A percentile compares a stretch with the other conserved stretches of the same genome.
These are phyloP conservation scores for Chorisops tibialis DNA, from an alignment of 2,888 invertebrate genomes.

Conservation along the genomic window DNA sequence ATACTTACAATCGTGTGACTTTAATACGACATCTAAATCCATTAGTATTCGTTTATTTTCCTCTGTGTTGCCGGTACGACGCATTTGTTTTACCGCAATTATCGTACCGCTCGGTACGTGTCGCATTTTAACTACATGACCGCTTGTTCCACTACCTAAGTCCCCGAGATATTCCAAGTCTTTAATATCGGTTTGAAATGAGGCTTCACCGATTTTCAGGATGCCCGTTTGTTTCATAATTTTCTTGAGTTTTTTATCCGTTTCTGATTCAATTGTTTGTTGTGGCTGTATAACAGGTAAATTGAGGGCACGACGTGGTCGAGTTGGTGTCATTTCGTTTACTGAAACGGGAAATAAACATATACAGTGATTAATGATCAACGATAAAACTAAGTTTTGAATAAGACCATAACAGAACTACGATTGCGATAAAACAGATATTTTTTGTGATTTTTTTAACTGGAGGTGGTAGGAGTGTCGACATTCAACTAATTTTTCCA, in stretches of 20 bases:
- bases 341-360: constrained; percentile 38
- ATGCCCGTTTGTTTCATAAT: constrained; percentile 93
- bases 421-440: no score
- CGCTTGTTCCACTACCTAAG: constrained; percentile 92
- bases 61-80: constrained; percentile 92
- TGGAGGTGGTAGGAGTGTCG: no score
- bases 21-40: constrained; percentile 98
- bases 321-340: constrained; percentile 53
- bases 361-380: no score
- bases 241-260: constrained; percentile 82
- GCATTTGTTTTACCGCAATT: constrained; percentile 98
- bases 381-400: not conserved
- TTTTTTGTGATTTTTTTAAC: no score
- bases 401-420: no score
- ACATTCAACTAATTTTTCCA: no score
- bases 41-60: constrained; percentile 98
- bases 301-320: constrained; percentile 55
- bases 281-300: constrained; percentile 58
- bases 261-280: constrained; percentile 62
- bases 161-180: constrained; percentile 84
- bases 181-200: constrained; percentile 76
- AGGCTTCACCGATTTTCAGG: constrained; percentile 74
- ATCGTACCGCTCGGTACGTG: constrained; percentile 81
- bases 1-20: constrained; percentile 94
- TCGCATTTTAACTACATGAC: constrained; percentile 95